These are phyloP conservation scores for Carposina sasakii DNA, from an alignment of 1,140 invertebrate species.

Conservation along the genomic window DNA sequence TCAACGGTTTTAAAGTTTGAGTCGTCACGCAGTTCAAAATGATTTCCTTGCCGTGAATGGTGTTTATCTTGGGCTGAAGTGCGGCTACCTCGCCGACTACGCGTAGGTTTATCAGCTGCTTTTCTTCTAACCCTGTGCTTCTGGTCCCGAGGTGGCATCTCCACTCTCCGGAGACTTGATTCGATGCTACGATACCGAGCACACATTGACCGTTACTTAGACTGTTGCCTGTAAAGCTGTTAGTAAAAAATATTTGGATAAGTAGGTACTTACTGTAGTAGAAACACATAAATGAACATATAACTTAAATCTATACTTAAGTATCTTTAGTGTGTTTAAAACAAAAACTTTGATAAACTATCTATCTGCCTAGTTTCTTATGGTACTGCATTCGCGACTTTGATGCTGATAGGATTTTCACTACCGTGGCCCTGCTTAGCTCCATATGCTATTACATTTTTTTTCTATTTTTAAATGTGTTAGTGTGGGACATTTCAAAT, in stretches of 20 bases:
- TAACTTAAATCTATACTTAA: too few species aligned
- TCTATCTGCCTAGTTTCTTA: too few species aligned
- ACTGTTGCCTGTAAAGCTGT: slow-evolving; percentile 36
- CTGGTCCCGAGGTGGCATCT: slow-evolving; percentile 47
- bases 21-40: slow-evolving; percentile 46
- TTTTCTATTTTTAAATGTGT: too few species aligned
- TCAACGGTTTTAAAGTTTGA: slow-evolving; percentile 35
- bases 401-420: too few species aligned
- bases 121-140: slow-evolving; percentile 32
- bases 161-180: slow-evolving; percentile 47
- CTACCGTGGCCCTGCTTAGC: too few species aligned
- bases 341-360: too few species aligned
- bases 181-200: slow-evolving; percentile 34
- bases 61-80: slow-evolving; percentile 37
- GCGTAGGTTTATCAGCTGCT: slow-evolving; percentile 41
- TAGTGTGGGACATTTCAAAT: too few species aligned
- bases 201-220: slow-evolving; percentile 41
- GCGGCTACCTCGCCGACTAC: slow-evolving; percentile 51
- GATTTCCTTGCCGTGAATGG: slow-evolving; percentile 31
- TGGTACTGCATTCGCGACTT: too few species aligned
- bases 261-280: too few species aligned
- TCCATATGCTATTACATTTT: too few species aligned
- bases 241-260: slow-evolving; percentile 13
- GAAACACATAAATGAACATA: too few species aligned
- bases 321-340: too few species aligned